These are phyloP conservation scores for Trichogramma dendrolimi DNA, from an alignment of 2,888 invertebrate genomes.

Conservation along the genomic window DNA sequence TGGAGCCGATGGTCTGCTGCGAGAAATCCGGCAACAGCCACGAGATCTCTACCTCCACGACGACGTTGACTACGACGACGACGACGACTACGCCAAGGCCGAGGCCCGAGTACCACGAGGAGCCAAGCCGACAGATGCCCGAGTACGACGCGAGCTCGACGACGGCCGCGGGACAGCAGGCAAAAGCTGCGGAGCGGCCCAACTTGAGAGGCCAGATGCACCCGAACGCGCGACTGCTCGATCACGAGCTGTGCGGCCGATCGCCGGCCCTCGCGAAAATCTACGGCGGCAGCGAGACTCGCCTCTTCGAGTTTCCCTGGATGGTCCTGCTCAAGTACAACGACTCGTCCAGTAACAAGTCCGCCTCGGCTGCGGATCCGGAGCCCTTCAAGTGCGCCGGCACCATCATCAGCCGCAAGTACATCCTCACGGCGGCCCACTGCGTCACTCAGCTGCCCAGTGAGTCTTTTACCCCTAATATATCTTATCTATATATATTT, in stretches of 20 bases:
- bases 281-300: slow-evolving; percentile 36
- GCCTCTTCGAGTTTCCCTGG: slow-evolving; percentile 42
- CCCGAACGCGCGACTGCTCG: slow-evolving; percentile 46
- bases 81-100: background rate
- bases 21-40: slow-evolving; percentile 14
- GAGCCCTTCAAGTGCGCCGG: slow-evolving; percentile 35
- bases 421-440: slow-evolving; percentile 40
- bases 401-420: slow-evolving; percentile 33
- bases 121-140: slow-evolving; percentile 32
- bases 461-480: slow-evolving; percentile 22
- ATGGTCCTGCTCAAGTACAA: slow-evolving; percentile 38
- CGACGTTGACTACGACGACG: background rate
- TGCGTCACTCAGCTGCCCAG: slow-evolving; percentile 31
- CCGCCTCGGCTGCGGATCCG: background rate
- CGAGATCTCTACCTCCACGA: no score
- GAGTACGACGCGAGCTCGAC: slow-evolving; percentile 35
- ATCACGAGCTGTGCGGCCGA: slow-evolving; percentile 56
- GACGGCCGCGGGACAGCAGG: background rate
- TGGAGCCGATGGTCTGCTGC: slow-evolving; percentile 52
- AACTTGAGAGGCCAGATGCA: slow-evolving; percentile 33
- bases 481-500: background rate
- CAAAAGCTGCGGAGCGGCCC: background rate
- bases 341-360: background rate
- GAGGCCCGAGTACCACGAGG: background rate
- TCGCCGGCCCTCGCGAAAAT: slow-evolving; percentile 25